phyloP scores from a whole-genome alignment of 2,797 vertebrate genomes.

The Poeciliopsis gracilis region DNA sequence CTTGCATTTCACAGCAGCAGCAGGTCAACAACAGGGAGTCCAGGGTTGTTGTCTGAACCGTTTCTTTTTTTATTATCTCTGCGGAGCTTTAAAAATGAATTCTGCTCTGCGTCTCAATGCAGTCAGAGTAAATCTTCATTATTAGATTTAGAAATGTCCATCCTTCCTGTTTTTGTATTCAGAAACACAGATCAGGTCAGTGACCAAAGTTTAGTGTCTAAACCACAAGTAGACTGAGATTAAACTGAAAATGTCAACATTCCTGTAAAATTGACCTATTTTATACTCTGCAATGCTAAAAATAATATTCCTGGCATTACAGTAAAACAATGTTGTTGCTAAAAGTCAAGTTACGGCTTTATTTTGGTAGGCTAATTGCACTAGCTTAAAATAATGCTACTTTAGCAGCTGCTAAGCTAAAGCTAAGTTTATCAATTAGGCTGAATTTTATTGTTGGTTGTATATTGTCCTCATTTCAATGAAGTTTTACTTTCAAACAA shows the following conservation, averaged over 20 bases:
- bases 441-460: background rate
- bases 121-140: background rate
- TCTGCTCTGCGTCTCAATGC: background rate
- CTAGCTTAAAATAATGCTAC: background rate
- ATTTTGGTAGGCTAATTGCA: background rate
- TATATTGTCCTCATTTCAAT: background rate
- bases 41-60: background rate
- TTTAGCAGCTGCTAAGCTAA: background rate
- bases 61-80: background rate
- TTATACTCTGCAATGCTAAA: background rate
- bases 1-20: conserved; percentile 24
- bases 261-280: background rate
- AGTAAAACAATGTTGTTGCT: background rate
- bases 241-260: background rate
- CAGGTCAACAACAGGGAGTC: conserved; percentile 19
- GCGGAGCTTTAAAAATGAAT: background rate
- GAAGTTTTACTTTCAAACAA: background rate
- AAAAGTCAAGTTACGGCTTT: background rate
- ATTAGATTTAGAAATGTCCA: background rate
- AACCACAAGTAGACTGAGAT: background rate
- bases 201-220: background rate
- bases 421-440: background rate
- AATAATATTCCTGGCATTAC: background rate
- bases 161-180: background rate
- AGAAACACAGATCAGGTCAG: background rate